Percentiles rank a stretch among this genome's conserved stretches.
These are phyloP conservation scores for Coreoperca whiteheadi DNA, from an alignment of 2,113 vertebrate genomes.

Conservation along the genomic window DNA sequence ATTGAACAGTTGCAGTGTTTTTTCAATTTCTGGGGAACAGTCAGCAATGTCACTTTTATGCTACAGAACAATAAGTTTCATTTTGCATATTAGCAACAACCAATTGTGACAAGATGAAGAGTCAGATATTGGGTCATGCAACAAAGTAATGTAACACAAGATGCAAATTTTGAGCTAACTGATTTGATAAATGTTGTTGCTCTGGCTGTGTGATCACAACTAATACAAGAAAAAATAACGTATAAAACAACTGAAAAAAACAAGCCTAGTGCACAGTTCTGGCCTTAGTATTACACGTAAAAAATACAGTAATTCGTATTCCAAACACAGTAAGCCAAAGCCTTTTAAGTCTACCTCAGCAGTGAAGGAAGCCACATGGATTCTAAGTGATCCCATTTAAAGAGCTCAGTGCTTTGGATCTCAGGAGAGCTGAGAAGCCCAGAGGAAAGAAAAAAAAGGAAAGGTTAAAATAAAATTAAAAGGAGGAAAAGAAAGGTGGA, in stretches of 20 bases:
- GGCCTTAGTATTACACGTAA: neutral
- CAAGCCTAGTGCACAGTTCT: neutral
- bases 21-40: too few species aligned
- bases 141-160: too few species aligned
- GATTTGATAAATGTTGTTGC: neutral
- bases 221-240: neutral
- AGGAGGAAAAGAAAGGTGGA: slow-evolving; percentile 49
- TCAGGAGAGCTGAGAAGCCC: slow-evolving; percentile 50
- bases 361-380: slow-evolving; percentile 37
- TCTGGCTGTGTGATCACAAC: neutral
- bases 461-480: neutral
- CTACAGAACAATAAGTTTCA: neutral
- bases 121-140: slow-evolving; percentile 8
- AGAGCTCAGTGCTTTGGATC: slow-evolving; percentile 61
- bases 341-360: slow-evolving; percentile 45
- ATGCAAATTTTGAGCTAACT: neutral
- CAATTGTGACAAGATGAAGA: neutral
- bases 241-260: neutral
- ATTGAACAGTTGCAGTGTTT: neutral
- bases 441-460: slow-evolving; percentile 3
- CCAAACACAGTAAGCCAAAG: slow-evolving; percentile 27
- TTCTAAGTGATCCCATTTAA: slow-evolving; percentile 64
- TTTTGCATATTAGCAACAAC: neutral
- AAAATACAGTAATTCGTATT: slow-evolving; percentile 42
- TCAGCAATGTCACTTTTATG: too few species aligned